Evolutionary conservation across 2,113 vertebrate species (phyloP).

Genomic region (Xiphophorus maculatus): DNA sequence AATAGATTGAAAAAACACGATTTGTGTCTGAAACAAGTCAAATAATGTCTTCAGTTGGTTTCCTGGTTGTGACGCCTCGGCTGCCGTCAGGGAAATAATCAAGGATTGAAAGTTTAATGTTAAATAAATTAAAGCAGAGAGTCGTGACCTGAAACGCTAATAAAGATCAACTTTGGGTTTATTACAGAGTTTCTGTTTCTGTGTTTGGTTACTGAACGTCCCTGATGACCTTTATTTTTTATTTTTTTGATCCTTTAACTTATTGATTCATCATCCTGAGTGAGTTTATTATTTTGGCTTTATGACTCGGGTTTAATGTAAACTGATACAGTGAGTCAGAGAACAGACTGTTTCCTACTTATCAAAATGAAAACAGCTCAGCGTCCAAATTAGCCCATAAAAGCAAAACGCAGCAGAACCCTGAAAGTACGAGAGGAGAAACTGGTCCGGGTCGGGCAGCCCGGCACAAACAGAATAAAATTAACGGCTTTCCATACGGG

Average conservation of each 20-base stretch:
- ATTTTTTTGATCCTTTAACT: background rate
- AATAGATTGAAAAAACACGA: too few relatives aligned
- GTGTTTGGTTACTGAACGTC: background rate
- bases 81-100: background rate
- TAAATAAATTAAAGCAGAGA: background rate
- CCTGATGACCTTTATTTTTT: background rate
- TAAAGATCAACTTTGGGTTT: background rate
- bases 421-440: conserved; percentile 56
- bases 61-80: too few relatives aligned
- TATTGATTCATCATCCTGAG: background rate
- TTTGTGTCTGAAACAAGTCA: too few relatives aligned
- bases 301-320: background rate
- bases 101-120: background rate
- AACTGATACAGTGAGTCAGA: background rate
- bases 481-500: conserved; percentile 41
- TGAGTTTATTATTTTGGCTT: background rate
- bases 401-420: conserved; percentile 59
- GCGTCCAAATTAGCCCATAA: conserved; percentile 70
- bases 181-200: background rate
- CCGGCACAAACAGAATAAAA: conserved; percentile 58
- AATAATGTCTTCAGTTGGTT: too few relatives aligned
- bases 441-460: conserved; percentile 14
- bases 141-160: background rate
- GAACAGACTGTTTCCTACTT: background rate
- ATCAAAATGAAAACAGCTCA: conserved; percentile 20